These are phyloP conservation scores for Ceyx melanurus DNA, from an alignment of 2,113 vertebrate species.

Conservation along the genomic window DNA sequence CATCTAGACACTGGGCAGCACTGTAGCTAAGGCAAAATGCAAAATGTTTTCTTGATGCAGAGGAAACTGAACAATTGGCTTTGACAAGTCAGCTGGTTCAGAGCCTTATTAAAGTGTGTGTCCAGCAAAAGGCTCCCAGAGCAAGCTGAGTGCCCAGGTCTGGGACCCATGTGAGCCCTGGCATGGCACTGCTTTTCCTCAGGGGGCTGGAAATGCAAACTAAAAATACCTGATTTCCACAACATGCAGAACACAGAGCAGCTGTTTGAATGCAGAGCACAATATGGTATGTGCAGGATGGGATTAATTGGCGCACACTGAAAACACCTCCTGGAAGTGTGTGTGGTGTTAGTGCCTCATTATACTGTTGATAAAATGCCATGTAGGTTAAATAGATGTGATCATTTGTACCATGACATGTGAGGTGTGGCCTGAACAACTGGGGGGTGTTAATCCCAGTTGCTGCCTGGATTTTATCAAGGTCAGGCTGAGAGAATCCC, in stretches of 20 bases:
- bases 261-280: not conserved
- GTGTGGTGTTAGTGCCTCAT: not conserved
- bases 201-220: not conserved
- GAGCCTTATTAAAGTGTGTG: not conserved
- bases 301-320: not conserved
- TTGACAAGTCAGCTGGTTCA: conserved; percentile 4
- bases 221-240: not conserved
- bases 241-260: not conserved
- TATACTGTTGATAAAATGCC: not conserved
- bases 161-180: not conserved
- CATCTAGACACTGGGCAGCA: not conserved
- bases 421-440: not conserved
- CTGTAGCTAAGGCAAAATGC: conserved; percentile 18
- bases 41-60: not conserved
- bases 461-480: not conserved
- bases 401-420: not conserved
- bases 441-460: not conserved
- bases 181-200: not conserved
- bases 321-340: not conserved
- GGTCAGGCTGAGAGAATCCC: not conserved
- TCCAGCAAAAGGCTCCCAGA: not conserved
- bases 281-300: not conserved
- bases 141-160: not conserved
- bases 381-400: not conserved
- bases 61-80: not conserved